These are phyloP conservation scores for Drosophila subpulchrella DNA, from an alignment of 1,140 invertebrate species.

Conservation along the genomic window DNA sequence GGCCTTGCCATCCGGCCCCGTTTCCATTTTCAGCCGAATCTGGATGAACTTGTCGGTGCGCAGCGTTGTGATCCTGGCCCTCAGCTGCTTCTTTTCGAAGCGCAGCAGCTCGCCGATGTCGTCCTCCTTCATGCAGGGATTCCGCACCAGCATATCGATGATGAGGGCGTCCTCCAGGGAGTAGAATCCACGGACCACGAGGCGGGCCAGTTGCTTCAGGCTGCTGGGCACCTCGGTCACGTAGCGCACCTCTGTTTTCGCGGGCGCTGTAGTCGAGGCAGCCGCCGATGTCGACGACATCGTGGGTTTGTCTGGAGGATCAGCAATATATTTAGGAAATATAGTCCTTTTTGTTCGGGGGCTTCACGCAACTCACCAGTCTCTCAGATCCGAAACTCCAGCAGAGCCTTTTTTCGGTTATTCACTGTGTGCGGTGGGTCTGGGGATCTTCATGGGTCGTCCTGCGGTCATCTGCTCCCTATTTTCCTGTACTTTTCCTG, in stretches of 20 bases:
- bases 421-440: not conserved
- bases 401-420: not conserved
- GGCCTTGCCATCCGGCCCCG: conserved; percentile 96
- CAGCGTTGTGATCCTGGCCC: conserved; percentile 89
- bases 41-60: conserved; percentile 98
- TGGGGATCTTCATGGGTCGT: conserved; percentile 1
- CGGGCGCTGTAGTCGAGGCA: conserved; percentile 49
- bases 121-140: conserved; percentile 99
- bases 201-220: conserved; percentile 94
- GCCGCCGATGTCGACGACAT: conserved; percentile 74
- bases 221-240: conserved; percentile 95
- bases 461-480: not conserved
- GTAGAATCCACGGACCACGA: conserved; percentile 97
- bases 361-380: conserved; percentile 12
- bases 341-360: not conserved
- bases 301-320: conserved; percentile 8
- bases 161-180: conserved; percentile 96
- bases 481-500: not conserved
- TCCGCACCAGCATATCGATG: conserved; percentile 97
- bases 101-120: conserved; percentile 97
- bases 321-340: not conserved
- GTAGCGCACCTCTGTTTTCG: conserved; percentile 67
- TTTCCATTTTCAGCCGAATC: conserved; percentile 96
- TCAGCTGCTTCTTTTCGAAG: conserved; percentile 97
- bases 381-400: not conserved